Evolutionary conservation across 2,888 invertebrate genomes (phyloP).

Genomic region (Athalia circularis): DNA sequence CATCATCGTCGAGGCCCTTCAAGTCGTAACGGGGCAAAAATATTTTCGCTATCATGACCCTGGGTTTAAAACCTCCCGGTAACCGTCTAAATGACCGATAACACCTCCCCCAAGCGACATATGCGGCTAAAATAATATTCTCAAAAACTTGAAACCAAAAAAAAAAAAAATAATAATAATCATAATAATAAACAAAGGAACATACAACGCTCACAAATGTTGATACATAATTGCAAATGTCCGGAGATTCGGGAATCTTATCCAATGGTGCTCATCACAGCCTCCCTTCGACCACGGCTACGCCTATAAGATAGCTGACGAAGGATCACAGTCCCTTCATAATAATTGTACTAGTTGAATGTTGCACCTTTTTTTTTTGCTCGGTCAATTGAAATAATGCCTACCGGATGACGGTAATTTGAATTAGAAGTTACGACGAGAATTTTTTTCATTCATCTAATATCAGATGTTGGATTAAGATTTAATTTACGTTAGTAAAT

Average conservation of each 20-base stretch:
- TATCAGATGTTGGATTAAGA: neutral
- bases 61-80: conserved; percentile 52
- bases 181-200: neutral
- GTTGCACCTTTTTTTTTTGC: too few relatives aligned
- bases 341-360: neutral
- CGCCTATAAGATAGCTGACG: conserved; percentile 15
- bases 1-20: conserved; percentile 16
- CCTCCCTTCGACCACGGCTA: neutral
- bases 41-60: conserved; percentile 59
- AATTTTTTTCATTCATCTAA: too few relatives aligned
- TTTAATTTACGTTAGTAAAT: neutral
- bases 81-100: conserved; percentile 61
- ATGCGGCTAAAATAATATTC: conserved; percentile 48
- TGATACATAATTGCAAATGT: neutral
- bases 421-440: too few relatives aligned
- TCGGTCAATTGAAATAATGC: too few relatives aligned
- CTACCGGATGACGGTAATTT: too few relatives aligned
- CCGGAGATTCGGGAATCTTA: neutral
- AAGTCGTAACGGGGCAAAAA: conserved; percentile 27
- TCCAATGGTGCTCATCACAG: conserved; percentile 17
- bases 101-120: conserved; percentile 20
- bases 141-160: conserved; percentile 48
- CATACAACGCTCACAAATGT: conserved; percentile 10
- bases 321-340: neutral
- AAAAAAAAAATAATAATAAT: conserved; percentile 32